phyloP scores from a whole-genome alignment of 2,888 invertebrate genomes.

The Andrena chrysosceles region DNA sequence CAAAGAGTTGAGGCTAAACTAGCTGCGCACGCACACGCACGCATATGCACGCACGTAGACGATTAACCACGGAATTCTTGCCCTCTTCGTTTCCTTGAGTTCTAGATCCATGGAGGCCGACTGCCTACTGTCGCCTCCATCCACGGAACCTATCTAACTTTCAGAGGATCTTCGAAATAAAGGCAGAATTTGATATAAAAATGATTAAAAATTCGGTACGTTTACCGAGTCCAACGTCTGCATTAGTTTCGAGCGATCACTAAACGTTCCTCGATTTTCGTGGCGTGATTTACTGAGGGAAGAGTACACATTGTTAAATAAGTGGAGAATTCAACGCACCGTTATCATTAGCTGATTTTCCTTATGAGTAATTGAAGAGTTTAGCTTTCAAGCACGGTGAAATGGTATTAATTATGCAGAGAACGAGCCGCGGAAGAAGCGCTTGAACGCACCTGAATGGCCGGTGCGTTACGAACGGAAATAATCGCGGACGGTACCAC shows the following conservation, averaged over 20 bases:
- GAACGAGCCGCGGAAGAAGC: conserved; percentile 26
- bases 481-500: conserved; percentile 27
- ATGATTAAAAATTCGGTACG: too few species aligned
- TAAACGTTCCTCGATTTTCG: too few species aligned
- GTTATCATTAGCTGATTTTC: not conserved
- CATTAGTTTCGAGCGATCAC: too few species aligned
- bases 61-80: conserved; percentile 32
- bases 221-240: too few species aligned
- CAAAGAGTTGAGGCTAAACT: conserved; percentile 49
- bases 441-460: not conserved
- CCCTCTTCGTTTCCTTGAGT: conserved; percentile 9
- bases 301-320: too few species aligned
- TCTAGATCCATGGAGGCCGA: not conserved
- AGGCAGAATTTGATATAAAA: too few species aligned
- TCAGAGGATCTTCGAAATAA: too few species aligned
- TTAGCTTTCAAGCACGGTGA: conserved; percentile 33
- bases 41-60: not conserved
- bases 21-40: conserved; percentile 23
- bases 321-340: not conserved
- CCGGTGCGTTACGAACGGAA: conserved; percentile 6
- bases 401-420: conserved; percentile 49
- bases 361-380: conserved; percentile 7
- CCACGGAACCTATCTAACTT: not conserved
- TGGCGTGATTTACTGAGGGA: too few species aligned
- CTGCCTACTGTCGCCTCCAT: not conserved